Conservation (phyloP, 2,113 vertebrate species). For the Entelurus aequoreus region DNA sequence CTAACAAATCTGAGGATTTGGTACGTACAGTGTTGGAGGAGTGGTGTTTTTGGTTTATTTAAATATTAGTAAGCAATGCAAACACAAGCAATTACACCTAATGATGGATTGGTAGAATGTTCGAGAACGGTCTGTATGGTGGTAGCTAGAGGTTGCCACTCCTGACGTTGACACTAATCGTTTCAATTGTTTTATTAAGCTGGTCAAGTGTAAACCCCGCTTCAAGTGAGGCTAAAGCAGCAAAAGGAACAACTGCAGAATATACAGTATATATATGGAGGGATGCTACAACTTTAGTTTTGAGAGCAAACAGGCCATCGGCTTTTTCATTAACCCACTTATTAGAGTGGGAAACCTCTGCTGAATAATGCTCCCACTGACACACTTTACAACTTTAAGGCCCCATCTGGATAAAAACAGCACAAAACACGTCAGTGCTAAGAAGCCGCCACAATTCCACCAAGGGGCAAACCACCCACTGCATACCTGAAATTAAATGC, state of each 20-base stretch:
- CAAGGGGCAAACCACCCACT: constrained; percentile 45
- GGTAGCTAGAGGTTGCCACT: background rate
- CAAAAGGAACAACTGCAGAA: constrained; percentile 33
- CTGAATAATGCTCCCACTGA: constrained; percentile 64
- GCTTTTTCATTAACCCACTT: constrained; percentile 76
- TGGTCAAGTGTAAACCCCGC: constrained; percentile 53
- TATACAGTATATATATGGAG: constrained; percentile 28
- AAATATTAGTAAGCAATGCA: constrained; percentile 30
- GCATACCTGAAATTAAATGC: constrained; percentile 55
- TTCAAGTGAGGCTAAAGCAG: constrained; percentile 37
- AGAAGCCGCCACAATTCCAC: constrained; percentile 54
- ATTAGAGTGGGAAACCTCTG: constrained; percentile 65
- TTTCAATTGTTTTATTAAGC: constrained; percentile 55
- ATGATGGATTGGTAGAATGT: constrained; percentile 39
- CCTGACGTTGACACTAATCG: constrained; percentile 54
- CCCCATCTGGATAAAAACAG: constrained; percentile 37
- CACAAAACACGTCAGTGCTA: constrained; percentile 58
- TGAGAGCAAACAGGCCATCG: constrained; percentile 70
- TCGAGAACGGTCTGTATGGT: constrained; percentile 9
- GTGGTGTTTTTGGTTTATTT: constrained; percentile 23
- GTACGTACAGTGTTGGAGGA: constrained; percentile 7
- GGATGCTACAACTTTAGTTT: constrained; percentile 49
- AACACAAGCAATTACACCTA: constrained; percentile 33
- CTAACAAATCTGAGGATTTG: constrained; percentile 12
- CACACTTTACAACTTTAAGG: constrained; percentile 55